A percentile compares a stretch with the other conserved stretches of the same genome.
Conservation (phyloP, 1,140 invertebrate genomes). For the Pachyrhynchus sulphureomaculatus region DNA sequence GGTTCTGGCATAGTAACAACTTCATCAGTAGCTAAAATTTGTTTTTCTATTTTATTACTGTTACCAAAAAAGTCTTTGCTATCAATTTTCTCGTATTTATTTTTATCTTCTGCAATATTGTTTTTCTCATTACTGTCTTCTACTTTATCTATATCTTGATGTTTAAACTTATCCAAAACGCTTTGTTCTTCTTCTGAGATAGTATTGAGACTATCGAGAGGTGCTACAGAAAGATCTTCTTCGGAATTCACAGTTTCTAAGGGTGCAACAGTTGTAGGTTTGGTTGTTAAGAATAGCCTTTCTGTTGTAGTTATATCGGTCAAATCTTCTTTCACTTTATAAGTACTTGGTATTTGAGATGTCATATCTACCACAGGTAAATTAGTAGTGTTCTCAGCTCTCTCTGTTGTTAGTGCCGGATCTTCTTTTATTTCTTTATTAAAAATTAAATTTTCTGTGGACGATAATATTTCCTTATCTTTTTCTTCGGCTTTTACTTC, state of each 20-base stretch:
- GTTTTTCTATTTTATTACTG: background rate
- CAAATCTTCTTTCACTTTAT: constrained; percentile 40
- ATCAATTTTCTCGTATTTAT: constrained; percentile 17
- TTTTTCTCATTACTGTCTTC: background rate
- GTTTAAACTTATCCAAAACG: constrained; percentile 36
- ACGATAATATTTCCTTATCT: too few relatives aligned
- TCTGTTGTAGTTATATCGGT: constrained; percentile 41
- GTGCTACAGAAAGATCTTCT: constrained; percentile 23
- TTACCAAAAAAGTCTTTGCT: constrained; percentile 13
- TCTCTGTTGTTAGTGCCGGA: too few relatives aligned
- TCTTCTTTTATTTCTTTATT: too few relatives aligned
- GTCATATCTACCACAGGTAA: background rate
- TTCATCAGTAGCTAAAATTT: background rate
- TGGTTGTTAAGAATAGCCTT: constrained; percentile 37
- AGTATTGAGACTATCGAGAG: constrained; percentile 35
- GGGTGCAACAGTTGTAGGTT: constrained; percentile 23
- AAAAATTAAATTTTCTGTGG: too few relatives aligned
- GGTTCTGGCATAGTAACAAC: background rate
- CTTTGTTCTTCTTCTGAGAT: constrained; percentile 36
- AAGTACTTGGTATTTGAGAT: constrained; percentile 18
- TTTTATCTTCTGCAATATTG: background rate
- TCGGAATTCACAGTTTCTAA: background rate
- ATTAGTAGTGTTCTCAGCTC: too few relatives aligned
- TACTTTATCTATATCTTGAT: background rate
- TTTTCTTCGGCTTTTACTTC: too few relatives aligned